phyloP scores from a whole-genome alignment of 2,797 vertebrate genomes.

The Lepilemur ruficaudatus region DNA sequence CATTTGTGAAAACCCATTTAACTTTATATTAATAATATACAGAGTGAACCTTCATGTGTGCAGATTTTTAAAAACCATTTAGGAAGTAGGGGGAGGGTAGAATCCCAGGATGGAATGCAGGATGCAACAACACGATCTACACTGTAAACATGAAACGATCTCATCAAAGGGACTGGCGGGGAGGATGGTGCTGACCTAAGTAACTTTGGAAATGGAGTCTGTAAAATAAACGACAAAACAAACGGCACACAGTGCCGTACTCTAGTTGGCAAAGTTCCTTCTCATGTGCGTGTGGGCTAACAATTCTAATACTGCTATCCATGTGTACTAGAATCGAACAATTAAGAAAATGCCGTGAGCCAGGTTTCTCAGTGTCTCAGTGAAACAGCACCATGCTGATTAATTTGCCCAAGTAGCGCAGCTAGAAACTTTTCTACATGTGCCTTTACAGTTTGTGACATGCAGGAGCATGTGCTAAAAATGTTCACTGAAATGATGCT shows the following conservation, averaged over 20 bases:
- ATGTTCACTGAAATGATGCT: background rate
- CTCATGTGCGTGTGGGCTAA: background rate
- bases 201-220: background rate
- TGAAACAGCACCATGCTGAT: background rate
- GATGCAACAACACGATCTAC: background rate
- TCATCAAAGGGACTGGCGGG: background rate
- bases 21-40: no score
- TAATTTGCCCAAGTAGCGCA: background rate
- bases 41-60: no score
- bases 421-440: background rate
- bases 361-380: background rate
- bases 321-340: background rate
- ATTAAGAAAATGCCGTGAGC: background rate
- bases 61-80: background rate
- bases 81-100: background rate
- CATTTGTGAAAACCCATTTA: no score
- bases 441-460: background rate
- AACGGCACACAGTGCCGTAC: background rate
- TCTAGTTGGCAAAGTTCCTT: background rate
- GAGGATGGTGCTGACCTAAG: background rate
- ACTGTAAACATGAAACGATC: background rate
- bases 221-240: background rate
- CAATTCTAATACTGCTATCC: background rate
- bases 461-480: background rate
- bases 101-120: background rate